phyloP scores from a whole-genome alignment of 2,888 invertebrate genomes.

The Thyatira batis region DNA sequence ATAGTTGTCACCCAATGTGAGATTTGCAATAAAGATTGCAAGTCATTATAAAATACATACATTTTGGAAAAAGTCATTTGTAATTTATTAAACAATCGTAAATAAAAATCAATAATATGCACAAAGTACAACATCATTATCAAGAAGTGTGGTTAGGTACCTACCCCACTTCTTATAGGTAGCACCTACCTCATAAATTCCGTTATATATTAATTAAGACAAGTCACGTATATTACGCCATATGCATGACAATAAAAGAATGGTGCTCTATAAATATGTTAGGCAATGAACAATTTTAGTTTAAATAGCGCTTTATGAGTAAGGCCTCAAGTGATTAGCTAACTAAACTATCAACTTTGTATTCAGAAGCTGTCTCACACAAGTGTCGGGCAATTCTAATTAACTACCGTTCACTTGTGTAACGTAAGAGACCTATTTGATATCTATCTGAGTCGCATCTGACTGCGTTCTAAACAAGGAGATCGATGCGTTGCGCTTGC shows the following conservation, averaged over 20 bases:
- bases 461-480: neutral
- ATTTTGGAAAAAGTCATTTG: neutral
- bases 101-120: too few relatives aligned
- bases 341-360: slow-evolving; percentile 10
- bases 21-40: slow-evolving; percentile 40
- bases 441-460: neutral
- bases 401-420: neutral
- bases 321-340: slow-evolving; percentile 11
- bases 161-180: too few relatives aligned
- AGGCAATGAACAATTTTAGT: too few relatives aligned
- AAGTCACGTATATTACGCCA: too few relatives aligned
- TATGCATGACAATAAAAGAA: too few relatives aligned
- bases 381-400: slow-evolving; percentile 12
- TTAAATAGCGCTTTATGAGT: neutral
- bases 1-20: slow-evolving; percentile 52
- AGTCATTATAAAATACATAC: slow-evolving; percentile 14
- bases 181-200: too few relatives aligned
- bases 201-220: too few relatives aligned
- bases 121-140: too few relatives aligned
- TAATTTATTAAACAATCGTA: too few relatives aligned
- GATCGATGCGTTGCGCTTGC: neutral
- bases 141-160: too few relatives aligned
- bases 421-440: slow-evolving; percentile 2
- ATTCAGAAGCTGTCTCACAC: slow-evolving; percentile 8
- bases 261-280: too few relatives aligned